These are phyloP conservation scores for Melierax canorus DNA, from an alignment of 2,113 vertebrate genomes.

Conservation along the genomic window DNA sequence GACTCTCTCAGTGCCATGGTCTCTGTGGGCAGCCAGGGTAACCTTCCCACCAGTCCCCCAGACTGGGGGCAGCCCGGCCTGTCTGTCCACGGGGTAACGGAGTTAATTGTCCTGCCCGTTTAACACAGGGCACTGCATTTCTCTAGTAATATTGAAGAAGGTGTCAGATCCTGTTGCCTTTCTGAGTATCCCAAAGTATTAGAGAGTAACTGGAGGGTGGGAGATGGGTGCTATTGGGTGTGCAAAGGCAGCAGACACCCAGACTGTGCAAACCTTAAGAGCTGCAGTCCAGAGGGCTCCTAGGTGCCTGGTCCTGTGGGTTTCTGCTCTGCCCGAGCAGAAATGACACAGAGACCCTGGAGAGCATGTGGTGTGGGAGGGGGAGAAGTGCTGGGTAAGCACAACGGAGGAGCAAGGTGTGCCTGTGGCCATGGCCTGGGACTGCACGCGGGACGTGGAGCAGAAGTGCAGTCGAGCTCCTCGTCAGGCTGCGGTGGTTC, in stretches of 20 bases:
- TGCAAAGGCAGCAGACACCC: not conserved
- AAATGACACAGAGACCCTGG: not conserved
- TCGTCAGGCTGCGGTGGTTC: not conserved
- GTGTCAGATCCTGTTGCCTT: not conserved
- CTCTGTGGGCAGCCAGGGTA: not conserved
- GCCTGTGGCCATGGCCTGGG: not conserved
- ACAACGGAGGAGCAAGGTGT: not conserved
- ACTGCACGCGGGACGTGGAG: not conserved
- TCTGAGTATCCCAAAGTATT: not conserved
- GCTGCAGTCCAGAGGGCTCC: not conserved
- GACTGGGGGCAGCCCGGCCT: not conserved
- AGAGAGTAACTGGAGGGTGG: not conserved
- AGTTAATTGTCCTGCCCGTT: not conserved
- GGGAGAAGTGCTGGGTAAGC: not conserved
- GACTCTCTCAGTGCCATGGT: fast-evolving
- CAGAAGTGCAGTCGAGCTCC: not conserved
- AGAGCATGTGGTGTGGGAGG: not conserved
- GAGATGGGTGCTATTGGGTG: not conserved
- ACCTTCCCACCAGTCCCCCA: not conserved
- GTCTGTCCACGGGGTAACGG: fast-evolving
- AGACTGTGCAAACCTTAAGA: no score
- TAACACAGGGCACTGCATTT: not conserved
- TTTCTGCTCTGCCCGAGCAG: not conserved
- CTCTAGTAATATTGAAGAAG: no score
- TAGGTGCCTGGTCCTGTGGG: not conserved